These are phyloP conservation scores for Ploceus nigricollis DNA, from an alignment of 2,113 vertebrate species.

Conservation along the genomic window DNA sequence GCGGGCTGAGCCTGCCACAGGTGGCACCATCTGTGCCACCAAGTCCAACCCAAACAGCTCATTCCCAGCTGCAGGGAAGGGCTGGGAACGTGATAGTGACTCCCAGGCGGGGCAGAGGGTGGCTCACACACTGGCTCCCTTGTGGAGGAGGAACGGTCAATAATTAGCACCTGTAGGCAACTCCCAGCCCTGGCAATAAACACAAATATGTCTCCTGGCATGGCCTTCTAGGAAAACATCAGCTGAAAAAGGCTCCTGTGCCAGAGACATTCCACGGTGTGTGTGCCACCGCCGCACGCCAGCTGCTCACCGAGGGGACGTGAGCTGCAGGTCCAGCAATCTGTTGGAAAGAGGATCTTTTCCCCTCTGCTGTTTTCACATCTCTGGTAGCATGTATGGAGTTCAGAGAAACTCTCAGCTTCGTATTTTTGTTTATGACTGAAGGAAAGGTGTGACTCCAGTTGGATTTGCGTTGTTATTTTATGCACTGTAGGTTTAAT, in stretches of 20 bases:
- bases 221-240: slow-evolving; percentile 2
- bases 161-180: slow-evolving; percentile 20
- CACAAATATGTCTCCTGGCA: slow-evolving; percentile 57
- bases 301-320: neutral
- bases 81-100: neutral
- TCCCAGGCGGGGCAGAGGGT: neutral
- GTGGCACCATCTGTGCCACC: slow-evolving; percentile 28
- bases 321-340: neutral
- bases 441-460: neutral
- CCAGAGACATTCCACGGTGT: neutral
- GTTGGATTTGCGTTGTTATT: neutral
- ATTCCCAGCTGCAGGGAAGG: slow-evolving; percentile 8
- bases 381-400: neutral
- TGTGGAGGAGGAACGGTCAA: slow-evolving; percentile 27
- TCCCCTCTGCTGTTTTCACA: neutral
- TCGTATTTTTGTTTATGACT: neutral
- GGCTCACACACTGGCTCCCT: slow-evolving; percentile 9
- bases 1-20: neutral
- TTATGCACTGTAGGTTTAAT: neutral
- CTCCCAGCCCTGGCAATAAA: slow-evolving; percentile 38
- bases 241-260: slow-evolving; percentile 5
- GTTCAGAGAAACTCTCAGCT: neutral
- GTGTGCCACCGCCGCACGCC: neutral
- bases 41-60: slow-evolving; percentile 7
- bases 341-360: neutral